Conservation (phyloP, 2,797 vertebrate species). For the Anguilla marmorata region DNA sequence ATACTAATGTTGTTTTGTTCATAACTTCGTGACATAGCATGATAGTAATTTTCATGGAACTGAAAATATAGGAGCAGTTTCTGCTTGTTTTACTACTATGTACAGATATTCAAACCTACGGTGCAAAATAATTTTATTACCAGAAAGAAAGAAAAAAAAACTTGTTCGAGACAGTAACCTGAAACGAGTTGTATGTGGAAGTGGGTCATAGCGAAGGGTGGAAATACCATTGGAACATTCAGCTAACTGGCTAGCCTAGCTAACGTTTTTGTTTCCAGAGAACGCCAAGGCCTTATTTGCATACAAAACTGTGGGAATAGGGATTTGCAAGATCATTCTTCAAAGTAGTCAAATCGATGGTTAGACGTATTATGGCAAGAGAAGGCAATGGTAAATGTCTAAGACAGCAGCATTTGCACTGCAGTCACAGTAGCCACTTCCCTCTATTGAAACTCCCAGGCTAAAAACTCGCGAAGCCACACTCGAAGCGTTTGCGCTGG, state of each 20-base stretch:
- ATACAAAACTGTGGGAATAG: conserved; percentile 13
- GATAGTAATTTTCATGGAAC: neutral
- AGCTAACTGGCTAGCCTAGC: neutral
- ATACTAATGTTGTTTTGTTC: neutral
- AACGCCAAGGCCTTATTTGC: neutral
- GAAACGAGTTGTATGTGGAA: conserved; percentile 8
- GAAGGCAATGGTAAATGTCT: neutral
- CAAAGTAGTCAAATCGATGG: conserved; percentile 9
- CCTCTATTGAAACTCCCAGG: neutral
- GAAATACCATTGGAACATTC: neutral
- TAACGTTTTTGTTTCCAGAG: neutral
- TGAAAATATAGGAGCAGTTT: neutral
- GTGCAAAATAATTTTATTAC: neutral
- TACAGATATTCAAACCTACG: neutral
- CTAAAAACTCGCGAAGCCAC: conserved; percentile 14
- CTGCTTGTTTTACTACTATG: neutral
- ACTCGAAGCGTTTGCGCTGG: conserved; percentile 12
- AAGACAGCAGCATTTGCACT: neutral
- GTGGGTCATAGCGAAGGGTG: conserved; percentile 7
- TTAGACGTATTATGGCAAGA: neutral
- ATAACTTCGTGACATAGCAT: neutral
- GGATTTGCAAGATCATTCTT: conserved; percentile 6
- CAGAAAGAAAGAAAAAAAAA: neutral
- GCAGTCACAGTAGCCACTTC: neutral
- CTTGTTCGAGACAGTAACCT: neutral